phyloP scores from a whole-genome alignment of 2,797 vertebrate genomes.

The Falco cherrug region DNA sequence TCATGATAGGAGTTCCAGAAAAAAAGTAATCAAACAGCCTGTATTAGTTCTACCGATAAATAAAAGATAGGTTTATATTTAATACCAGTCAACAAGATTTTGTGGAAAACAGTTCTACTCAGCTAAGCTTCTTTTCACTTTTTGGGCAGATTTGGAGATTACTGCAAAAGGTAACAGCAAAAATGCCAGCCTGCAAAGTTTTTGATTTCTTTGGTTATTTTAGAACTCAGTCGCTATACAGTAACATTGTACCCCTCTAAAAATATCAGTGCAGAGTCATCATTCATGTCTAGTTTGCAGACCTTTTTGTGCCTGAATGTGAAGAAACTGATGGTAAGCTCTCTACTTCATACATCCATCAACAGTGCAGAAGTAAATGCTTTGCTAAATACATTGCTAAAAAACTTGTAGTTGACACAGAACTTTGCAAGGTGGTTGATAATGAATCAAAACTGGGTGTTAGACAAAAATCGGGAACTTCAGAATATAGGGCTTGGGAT shows the following conservation, averaged over 20 bases:
- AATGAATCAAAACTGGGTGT: neutral
- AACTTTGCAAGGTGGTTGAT: neutral
- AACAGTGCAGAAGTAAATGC: neutral
- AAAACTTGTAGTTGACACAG: neutral
- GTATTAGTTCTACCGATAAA: neutral
- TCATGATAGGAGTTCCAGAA: neutral
- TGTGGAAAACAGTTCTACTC: neutral
- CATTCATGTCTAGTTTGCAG: neutral
- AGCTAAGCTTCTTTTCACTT: constrained; percentile 10
- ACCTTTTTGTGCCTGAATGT: neutral
- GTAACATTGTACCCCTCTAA: neutral
- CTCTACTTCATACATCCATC: neutral
- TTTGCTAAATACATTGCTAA: neutral
- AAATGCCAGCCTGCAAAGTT: constrained; percentile 5
- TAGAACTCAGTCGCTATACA: neutral
- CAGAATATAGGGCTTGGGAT: neutral
- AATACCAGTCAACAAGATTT: neutral
- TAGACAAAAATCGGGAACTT: neutral
- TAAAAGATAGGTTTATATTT: neutral
- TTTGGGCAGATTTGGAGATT: neutral
- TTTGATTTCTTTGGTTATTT: neutral
- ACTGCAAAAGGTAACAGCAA: neutral
- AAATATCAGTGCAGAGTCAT: constrained; percentile 7
- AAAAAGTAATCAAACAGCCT: neutral
- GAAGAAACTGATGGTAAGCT: neutral